Conservation (phyloP, 2,797 vertebrate genomes). For the Chelon labrosus region DNA sequence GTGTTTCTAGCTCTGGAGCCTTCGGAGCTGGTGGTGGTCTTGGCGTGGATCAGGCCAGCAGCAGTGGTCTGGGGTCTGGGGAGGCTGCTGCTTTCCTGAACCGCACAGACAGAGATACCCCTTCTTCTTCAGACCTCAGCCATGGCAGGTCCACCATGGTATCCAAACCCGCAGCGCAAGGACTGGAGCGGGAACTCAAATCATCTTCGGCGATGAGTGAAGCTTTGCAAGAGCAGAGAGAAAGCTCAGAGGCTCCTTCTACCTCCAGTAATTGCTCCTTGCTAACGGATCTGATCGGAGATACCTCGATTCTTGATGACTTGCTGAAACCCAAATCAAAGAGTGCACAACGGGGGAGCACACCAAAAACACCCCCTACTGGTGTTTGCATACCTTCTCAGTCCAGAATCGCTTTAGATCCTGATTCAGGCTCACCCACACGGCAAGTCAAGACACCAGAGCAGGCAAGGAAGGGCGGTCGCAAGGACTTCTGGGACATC, state of each 20-base stretch:
- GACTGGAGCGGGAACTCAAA: conserved; percentile 37
- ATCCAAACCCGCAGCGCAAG: conserved; percentile 62
- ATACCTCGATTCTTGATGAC: conserved; percentile 93
- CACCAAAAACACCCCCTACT: conserved; percentile 18
- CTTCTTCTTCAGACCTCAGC: conserved; percentile 67
- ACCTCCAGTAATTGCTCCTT: conserved; percentile 62
- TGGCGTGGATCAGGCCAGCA: conserved; percentile 53
- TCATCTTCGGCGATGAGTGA: conserved; percentile 23
- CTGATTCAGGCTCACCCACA: conserved; percentile 2
- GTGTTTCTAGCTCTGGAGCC: conserved; percentile 68
- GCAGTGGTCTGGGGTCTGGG: conserved; percentile 66
- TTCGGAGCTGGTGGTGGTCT: conserved; percentile 67
- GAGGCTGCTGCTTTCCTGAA: conserved; percentile 57
- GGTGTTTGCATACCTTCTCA: background rate
- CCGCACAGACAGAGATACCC: conserved; percentile 66
- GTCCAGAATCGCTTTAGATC: background rate
- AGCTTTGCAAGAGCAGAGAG: conserved; percentile 30
- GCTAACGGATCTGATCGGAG: conserved; percentile 90
- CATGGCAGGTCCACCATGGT: conserved; percentile 38
- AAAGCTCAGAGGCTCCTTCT: conserved; percentile 23
- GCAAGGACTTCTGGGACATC: conserved; percentile 97
- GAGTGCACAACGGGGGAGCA: conserved; percentile 16
- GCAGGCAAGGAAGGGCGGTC: conserved; percentile 76
- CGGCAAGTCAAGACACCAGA: background rate
- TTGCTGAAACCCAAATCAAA: conserved; percentile 85